These are phyloP conservation scores for Gallinago paraguaiae DNA, from an alignment of 2,113 vertebrate species.

Conservation along the genomic window DNA sequence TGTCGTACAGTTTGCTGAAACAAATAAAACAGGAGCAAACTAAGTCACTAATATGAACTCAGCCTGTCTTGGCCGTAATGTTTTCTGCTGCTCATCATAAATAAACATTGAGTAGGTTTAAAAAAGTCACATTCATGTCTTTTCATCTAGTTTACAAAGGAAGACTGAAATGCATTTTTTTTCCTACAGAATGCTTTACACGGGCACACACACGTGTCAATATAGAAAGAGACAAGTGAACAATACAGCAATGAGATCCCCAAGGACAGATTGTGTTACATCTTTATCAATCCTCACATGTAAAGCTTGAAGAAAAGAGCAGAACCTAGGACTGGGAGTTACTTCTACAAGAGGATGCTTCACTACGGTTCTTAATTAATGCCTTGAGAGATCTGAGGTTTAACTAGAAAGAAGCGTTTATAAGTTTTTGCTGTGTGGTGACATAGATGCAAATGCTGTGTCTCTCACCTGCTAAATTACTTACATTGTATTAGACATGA, in stretches of 20 bases:
- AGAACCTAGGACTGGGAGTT: background rate
- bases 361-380: background rate
- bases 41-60: background rate
- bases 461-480: background rate
- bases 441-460: background rate
- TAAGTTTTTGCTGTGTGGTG: background rate
- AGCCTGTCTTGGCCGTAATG: background rate
- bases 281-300: background rate
- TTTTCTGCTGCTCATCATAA: background rate
- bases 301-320: background rate
- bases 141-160: background rate
- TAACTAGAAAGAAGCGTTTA: background rate
- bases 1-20: constrained; percentile 85
- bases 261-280: background rate
- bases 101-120: background rate
- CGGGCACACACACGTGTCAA: accelerated
- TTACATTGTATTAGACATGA: background rate
- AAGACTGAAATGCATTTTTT: background rate
- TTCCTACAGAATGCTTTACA: background rate
- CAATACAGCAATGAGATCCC: background rate
- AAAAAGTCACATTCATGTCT: background rate
- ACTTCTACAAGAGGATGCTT: background rate
- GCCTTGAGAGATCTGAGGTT: background rate
- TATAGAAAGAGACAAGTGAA: background rate
- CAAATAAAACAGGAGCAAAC: background rate